A percentile compares a stretch with the other conserved stretches of the same genome.
Conservation (phyloP, 2,113 vertebrate genomes). For the Kobus ellipsiprymnus region DNA sequence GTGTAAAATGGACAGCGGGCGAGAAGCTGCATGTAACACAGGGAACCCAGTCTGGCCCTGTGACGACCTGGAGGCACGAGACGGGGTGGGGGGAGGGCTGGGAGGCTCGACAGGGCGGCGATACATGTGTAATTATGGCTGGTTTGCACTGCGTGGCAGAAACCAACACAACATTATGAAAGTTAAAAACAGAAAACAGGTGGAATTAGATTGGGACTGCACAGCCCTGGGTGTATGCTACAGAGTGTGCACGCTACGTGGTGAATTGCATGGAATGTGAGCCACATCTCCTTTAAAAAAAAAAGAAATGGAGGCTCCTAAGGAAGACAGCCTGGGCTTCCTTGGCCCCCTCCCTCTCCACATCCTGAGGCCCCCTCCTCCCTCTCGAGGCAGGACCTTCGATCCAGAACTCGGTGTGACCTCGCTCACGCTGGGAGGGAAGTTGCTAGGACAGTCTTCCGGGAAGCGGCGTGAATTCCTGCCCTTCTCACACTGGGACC, state of each 20-base stretch:
- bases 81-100: background rate
- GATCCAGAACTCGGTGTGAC: background rate
- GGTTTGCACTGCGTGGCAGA: background rate
- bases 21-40: background rate
- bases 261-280: background rate
- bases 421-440: background rate
- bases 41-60: background rate
- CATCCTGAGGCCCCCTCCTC: background rate
- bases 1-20: background rate
- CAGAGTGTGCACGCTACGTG: accelerated
- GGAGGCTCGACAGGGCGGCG: too few relatives aligned
- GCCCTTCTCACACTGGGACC: background rate
- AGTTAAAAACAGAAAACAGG: background rate
- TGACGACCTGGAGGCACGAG: background rate
- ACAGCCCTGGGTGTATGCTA: accelerated
- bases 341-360: background rate
- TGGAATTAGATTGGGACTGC: background rate
- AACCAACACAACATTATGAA: background rate
- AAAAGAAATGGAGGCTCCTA: background rate
- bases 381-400: background rate
- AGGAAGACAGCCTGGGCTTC: background rate
- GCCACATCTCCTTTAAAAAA: background rate
- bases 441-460: background rate
- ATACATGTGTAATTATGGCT: background rate
- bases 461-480: accelerated